phyloP scores from a whole-genome alignment of 92 coral and sea anemone genomes.

The Montipora capitata region DNA sequence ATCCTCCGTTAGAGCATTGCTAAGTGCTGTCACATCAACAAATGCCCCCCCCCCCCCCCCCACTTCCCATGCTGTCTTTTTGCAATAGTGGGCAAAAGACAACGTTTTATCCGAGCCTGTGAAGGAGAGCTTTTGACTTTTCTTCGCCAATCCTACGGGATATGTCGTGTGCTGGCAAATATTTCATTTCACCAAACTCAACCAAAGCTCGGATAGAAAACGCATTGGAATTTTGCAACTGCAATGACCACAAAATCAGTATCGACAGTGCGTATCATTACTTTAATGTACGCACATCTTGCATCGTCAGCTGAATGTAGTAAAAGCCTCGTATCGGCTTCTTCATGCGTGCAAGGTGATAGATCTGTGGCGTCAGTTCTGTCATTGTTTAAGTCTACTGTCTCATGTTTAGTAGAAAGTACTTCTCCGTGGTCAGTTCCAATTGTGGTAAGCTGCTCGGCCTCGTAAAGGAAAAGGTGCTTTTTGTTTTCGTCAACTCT shows the following conservation, averaged over 20 bases:
- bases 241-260: not conserved
- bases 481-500: slow-evolving; percentile 64
- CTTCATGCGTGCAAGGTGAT: slow-evolving; percentile 67
- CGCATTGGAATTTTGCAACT: not conserved
- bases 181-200: slow-evolving; percentile 72
- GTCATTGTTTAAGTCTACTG: slow-evolving; percentile 38
- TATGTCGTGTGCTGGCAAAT: slow-evolving; percentile 60
- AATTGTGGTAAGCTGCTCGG: slow-evolving; percentile 49
- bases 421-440: slow-evolving; percentile 26
- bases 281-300: not conserved
- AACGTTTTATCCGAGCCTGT: not conserved
- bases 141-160: slow-evolving; percentile 34
- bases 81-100: not conserved
- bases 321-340: slow-evolving; percentile 44
- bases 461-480: slow-evolving; percentile 65
- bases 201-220: not conserved
- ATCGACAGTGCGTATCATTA: not conserved
- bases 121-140: slow-evolving; percentile 36
- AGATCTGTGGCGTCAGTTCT: slow-evolving; percentile 48
- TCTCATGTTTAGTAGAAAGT: slow-evolving; percentile 4
- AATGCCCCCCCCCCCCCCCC: slow-evolving; percentile 58
- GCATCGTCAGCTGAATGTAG: slow-evolving; percentile 48
- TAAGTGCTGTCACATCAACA: slow-evolving; percentile 46
- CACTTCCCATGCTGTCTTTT: slow-evolving; percentile 22
- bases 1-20: slow-evolving; percentile 27